Percentiles rank a stretch among this genome's conserved stretches.
Evolutionary conservation across 2,888 invertebrate species (phyloP).

Genomic region (Eupeodes latifasciatus): DNA sequence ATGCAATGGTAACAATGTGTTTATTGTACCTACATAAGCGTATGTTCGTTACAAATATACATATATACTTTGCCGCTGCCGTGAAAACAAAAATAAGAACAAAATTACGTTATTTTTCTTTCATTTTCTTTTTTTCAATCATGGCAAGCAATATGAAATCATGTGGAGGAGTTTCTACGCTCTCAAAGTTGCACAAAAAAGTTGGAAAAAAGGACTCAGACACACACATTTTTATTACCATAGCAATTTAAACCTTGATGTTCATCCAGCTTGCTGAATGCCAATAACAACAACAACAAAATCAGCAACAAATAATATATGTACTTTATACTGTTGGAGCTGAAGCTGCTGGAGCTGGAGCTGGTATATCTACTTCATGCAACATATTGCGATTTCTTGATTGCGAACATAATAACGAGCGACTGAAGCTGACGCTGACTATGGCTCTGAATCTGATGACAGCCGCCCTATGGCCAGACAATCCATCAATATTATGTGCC

Average conservation of each 20-base stretch:
- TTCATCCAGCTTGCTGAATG: conserved; percentile 42
- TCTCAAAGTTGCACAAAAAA: conserved; percentile 33
- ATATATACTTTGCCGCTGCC: conserved; percentile 9
- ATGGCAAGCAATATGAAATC: conserved; percentile 59
- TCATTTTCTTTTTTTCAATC: conserved; percentile 31
- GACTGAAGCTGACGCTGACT: conserved; percentile 8
- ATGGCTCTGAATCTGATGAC: conserved; percentile 57
- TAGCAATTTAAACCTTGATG: conserved; percentile 59
- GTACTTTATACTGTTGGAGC: too few relatives aligned
- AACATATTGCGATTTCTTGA: conserved; percentile 75
- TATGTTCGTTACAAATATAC: conserved; percentile 27
- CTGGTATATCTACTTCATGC: conserved; percentile 45
- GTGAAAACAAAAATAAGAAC: conserved; percentile 38
- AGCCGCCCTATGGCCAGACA: conserved; percentile 70
- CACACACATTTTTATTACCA: conserved; percentile 65
- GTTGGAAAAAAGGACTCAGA: neutral
- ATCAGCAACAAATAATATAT: conserved; percentile 60
- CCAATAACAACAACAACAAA: conserved; percentile 37
- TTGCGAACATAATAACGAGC: conserved; percentile 72
- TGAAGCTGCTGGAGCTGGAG: too few relatives aligned
- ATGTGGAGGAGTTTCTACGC: conserved; percentile 49
- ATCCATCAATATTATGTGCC: conserved; percentile 63
- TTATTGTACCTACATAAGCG: conserved; percentile 55
- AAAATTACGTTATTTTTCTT: conserved; percentile 41
- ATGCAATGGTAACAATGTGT: conserved; percentile 59